Conservation (phyloP, 2,113 vertebrate species). For the Psephotus haematonotus region DNA sequence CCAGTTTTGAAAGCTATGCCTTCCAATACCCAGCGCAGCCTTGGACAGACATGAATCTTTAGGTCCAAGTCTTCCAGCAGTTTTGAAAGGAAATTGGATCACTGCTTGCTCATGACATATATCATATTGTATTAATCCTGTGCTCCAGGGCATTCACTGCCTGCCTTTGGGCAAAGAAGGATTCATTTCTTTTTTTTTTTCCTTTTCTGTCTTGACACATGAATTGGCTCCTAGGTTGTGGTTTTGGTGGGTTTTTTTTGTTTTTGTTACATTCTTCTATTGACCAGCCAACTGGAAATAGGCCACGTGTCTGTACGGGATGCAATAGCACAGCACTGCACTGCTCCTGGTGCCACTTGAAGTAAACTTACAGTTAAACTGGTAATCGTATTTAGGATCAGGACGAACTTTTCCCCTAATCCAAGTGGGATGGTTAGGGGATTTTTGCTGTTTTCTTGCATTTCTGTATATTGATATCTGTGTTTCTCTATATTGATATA, state of each 20-base stretch:
- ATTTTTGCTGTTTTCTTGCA: not conserved
- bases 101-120: not conserved
- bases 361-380: not conserved
- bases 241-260: not conserved
- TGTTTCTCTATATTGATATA: not conserved
- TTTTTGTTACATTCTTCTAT: not conserved
- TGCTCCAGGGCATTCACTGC: not conserved
- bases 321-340: not conserved
- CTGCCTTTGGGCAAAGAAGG: not conserved
- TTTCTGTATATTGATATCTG: not conserved
- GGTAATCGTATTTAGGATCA: not conserved
- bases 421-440: not conserved
- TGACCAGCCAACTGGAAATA: constrained; percentile 11
- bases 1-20: not conserved
- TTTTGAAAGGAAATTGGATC: constrained; percentile 8
- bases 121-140: not conserved
- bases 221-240: not conserved
- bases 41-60: not conserved
- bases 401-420: not conserved
- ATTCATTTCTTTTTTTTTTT: not conserved
- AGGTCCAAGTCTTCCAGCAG: not conserved
- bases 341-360: not conserved
- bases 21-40: not conserved
- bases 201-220: not conserved
- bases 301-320: not conserved